These are phyloP conservation scores for Anolis sagrei DNA, from an alignment of 2,113 vertebrate genomes.

Conservation along the genomic window DNA sequence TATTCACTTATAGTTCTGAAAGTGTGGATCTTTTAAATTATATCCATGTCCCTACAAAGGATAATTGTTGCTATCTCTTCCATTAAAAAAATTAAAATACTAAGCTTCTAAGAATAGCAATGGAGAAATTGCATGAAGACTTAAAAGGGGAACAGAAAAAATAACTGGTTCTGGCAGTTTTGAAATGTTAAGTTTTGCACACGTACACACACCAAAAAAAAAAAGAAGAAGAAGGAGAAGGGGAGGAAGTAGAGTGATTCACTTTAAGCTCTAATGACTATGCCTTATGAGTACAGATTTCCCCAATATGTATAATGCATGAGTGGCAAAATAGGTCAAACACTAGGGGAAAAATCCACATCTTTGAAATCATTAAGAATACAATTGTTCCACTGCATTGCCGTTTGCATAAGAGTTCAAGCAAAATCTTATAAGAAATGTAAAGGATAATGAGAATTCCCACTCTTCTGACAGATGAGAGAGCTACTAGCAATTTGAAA, in stretches of 20 bases:
- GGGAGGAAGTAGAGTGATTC: constrained; percentile 47
- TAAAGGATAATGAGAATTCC: constrained; percentile 66
- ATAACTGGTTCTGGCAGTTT: constrained; percentile 55
- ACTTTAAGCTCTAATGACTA: constrained; percentile 65
- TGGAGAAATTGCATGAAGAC: constrained; percentile 28
- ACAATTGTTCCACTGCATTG: constrained; percentile 70
- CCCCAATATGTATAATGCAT: constrained; percentile 63
- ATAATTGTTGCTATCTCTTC: constrained; percentile 12
- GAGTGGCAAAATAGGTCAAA: constrained; percentile 75
- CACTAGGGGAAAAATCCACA: constrained; percentile 50
- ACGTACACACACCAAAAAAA: constrained; percentile 16
- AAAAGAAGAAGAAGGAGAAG: constrained; percentile 57
- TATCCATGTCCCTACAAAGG: constrained; percentile 15
- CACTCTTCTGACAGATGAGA: constrained; percentile 58
- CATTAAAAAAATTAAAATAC: constrained; percentile 15
- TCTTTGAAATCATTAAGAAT: constrained; percentile 76
- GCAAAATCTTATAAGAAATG: constrained; percentile 65
- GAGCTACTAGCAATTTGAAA: constrained; percentile 42
- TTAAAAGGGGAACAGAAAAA: constrained; percentile 41
- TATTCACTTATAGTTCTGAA: neutral
- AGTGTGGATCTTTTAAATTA: neutral
- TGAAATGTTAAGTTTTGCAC: constrained; percentile 63
- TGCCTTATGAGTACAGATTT: constrained; percentile 62
- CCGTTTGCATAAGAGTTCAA: constrained; percentile 70
- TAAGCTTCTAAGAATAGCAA: constrained; percentile 13